Conservation (phyloP, 2,113 vertebrate species). For the Xiphophorus hellerii region DNA sequence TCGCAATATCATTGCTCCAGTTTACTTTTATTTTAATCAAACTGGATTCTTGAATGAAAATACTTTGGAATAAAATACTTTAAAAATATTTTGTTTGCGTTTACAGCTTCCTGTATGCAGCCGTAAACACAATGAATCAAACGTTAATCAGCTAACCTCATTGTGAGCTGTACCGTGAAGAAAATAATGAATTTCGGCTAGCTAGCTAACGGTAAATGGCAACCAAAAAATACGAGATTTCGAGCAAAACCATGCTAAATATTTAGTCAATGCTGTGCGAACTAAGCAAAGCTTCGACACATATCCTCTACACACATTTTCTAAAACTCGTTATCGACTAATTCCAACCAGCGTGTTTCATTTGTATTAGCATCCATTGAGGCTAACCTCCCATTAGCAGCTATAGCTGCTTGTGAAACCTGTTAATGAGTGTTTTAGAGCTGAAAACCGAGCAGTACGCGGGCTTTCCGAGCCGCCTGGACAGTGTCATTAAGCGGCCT, state of each 20-base stretch:
- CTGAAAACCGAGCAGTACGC: conserved; percentile 18
- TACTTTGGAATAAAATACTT: not conserved
- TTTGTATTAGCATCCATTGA: conserved; percentile 4
- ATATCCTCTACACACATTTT: not conserved
- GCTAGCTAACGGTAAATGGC: not conserved
- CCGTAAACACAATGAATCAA: not conserved
- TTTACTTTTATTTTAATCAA: not conserved
- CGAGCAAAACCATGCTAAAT: not conserved
- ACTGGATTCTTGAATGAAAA: not conserved
- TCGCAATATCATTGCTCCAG: not conserved
- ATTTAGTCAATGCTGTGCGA: not conserved
- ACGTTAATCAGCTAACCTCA: not conserved
- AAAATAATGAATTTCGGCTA: not conserved
- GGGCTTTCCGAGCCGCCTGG: conserved; percentile 9
- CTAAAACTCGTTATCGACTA: conserved; percentile 2
- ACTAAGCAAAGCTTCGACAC: not conserved
- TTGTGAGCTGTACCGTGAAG: not conserved
- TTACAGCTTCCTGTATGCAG: not conserved
- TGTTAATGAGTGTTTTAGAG: conserved; percentile 32
- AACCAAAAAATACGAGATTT: not conserved
- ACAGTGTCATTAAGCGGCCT: conserved; percentile 19
- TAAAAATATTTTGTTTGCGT: not conserved
- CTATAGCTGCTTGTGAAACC: conserved; percentile 18
- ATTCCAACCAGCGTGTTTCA: not conserved
- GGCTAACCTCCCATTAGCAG: conserved; percentile 48